A percentile compares a stretch with the other conserved stretches of the same genome.
Evolutionary conservation across 2,113 vertebrate species (phyloP).

Genomic region (Alligator mississippiensis): DNA sequence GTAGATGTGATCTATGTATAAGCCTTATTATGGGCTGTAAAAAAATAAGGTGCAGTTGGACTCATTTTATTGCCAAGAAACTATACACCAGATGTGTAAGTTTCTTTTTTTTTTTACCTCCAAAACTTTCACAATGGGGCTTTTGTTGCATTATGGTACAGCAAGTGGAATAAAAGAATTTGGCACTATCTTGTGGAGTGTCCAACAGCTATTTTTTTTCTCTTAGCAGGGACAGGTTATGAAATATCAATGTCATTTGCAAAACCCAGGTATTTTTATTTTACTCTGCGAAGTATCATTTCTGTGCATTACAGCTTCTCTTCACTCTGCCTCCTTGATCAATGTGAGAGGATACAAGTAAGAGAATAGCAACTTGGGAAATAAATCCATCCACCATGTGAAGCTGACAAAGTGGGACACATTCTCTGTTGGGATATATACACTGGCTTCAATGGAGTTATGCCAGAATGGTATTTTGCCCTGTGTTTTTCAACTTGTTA

Average conservation of each 20-base stretch:
- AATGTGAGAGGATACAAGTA: slow-evolving; percentile 19
- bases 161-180: slow-evolving; percentile 70
- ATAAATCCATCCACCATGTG: slow-evolving; percentile 26
- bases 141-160: slow-evolving; percentile 14
- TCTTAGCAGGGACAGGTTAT: slow-evolving; percentile 44
- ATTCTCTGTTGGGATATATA: slow-evolving; percentile 27
- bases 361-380: slow-evolving; percentile 29
- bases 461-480: slow-evolving; percentile 15
- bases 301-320: slow-evolving; percentile 31
- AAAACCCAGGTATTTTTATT: slow-evolving; percentile 59
- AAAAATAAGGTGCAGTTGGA: neutral
- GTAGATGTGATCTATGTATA: neutral
- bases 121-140: neutral
- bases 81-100: neutral
- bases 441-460: neutral
- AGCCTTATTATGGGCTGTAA: neutral
- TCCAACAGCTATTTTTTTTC: slow-evolving; percentile 35
- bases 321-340: slow-evolving; percentile 47
- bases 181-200: slow-evolving; percentile 49
- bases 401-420: slow-evolving; percentile 50
- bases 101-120: slow-evolving; percentile 2
- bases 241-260: slow-evolving; percentile 53
- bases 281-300: slow-evolving; percentile 34
- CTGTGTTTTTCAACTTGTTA: neutral
- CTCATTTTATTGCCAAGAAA: neutral